Evolutionary conservation across 2,113 vertebrate species (phyloP).

Genomic region (Elanoides forficatus): DNA sequence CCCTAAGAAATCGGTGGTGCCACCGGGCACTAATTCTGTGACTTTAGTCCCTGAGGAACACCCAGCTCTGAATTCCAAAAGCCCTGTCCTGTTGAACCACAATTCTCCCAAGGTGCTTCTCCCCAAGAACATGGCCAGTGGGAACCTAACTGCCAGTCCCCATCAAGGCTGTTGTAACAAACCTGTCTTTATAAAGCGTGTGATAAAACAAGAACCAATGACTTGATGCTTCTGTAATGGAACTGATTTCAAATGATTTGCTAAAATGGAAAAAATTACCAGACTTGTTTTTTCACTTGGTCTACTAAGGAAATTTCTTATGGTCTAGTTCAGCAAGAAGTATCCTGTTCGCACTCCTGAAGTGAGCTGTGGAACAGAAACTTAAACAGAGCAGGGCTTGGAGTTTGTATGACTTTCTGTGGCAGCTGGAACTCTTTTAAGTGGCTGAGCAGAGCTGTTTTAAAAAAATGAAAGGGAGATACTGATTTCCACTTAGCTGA

Average conservation of each 20-base stretch:
- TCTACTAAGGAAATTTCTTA: background rate
- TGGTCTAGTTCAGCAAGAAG: background rate
- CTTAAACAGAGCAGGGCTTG: background rate
- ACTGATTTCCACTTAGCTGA: background rate
- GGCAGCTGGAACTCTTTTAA: background rate
- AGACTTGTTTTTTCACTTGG: background rate
- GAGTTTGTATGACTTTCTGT: background rate
- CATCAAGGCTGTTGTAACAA: background rate
- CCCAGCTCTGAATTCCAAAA: background rate
- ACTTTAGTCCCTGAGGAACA: background rate
- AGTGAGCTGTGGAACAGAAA: background rate
- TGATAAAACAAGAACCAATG: conserved; percentile 53
- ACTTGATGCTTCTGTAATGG: conserved; percentile 22
- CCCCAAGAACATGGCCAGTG: background rate
- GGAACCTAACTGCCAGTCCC: background rate
- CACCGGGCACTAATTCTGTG: background rate
- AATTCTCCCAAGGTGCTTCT: background rate
- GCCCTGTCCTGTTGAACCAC: background rate
- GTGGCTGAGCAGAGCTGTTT: background rate
- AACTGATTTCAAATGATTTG: background rate
- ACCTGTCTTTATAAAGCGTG: background rate
- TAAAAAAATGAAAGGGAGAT: background rate
- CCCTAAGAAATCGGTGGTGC: background rate
- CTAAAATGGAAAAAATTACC: background rate
- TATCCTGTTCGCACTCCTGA: background rate